Evolutionary conservation across 2,888 invertebrate genomes (phyloP), one percentile per base, ranked within the genome.

Genomic region (Brachylomia viminalis): DNA sequence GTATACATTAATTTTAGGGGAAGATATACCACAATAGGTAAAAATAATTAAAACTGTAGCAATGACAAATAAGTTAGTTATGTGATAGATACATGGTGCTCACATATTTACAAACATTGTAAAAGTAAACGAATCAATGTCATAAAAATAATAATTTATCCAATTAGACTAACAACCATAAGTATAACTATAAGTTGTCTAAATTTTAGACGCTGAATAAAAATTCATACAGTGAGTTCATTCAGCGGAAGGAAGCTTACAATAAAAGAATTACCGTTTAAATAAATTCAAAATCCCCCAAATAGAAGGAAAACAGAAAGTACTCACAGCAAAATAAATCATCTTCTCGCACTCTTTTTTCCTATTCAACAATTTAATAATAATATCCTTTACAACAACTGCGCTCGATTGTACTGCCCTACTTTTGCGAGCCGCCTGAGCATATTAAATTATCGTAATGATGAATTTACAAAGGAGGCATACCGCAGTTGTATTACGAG

Each of bases 371-470:
- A 38, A 72, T 64, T 76, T 76, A 67, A 73, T 73, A 84, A 77
- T 52, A 76, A 73, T 73, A 80, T 84, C n/a, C 54, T 56, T 68
- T 65, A 65, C 64, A 77, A 72, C 65, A 65, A 72, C 76, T 89
- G 81, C 67, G 56, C 79, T 72, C 85, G 73, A 87, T 77, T 83
- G 86, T 88, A 87, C 84, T 72, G 85, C 72, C 86, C 88, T 79
- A 88, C 84, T 87, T 89, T 83, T 74, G 69, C 73, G 74, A 56
- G 79, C 76, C 79, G 85, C 71, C 79, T 79, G 81, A 86, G 82
- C 88, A 86, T 87, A 90, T 90, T 87, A 91, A 90, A 91, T 90
- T 90, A 91, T 88, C 80, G 87, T 89, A 88, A 89, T 88, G 87
- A 90, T 89, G 87, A 91, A 91, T 91, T 89, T 86, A 89, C 86